phyloP scores from a whole-genome alignment of 2,888 invertebrate genomes.

The Drosophila niveifrons region DNA sequence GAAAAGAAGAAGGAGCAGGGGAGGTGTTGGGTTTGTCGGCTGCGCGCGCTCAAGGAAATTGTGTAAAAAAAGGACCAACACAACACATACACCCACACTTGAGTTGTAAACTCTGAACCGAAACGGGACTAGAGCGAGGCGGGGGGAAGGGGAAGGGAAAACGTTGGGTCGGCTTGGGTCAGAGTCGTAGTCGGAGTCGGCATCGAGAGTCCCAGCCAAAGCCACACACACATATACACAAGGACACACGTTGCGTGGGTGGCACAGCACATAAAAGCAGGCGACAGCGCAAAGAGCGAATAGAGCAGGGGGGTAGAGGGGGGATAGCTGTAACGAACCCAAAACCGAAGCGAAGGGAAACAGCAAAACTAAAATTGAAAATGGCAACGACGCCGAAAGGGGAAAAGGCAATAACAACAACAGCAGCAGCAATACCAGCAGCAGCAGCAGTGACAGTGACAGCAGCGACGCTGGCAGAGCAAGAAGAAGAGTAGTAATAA shows the following conservation, averaged over 20 bases:
- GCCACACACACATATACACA: slow-evolving; percentile 58
- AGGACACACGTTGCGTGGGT: slow-evolving; percentile 74
- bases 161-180: slow-evolving; percentile 16
- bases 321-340: slow-evolving; percentile 63
- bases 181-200: slow-evolving; percentile 26
- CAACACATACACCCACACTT: slow-evolving; percentile 13
- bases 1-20: not conserved
- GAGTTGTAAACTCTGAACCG: slow-evolving; percentile 57
- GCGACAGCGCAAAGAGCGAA: slow-evolving; percentile 2
- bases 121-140: slow-evolving; percentile 43
- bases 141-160: not conserved
- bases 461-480: slow-evolving; percentile 58
- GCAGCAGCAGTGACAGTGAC: slow-evolving; percentile 31
- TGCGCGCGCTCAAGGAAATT: slow-evolving; percentile 68
- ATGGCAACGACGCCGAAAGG: slow-evolving; percentile 64
- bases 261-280: slow-evolving; percentile 25
- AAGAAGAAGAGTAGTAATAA: slow-evolving; percentile 52
- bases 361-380: slow-evolving; percentile 75
- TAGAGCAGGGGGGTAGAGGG: not conserved
- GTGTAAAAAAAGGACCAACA: slow-evolving; percentile 56
- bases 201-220: slow-evolving; percentile 40
- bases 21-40: slow-evolving; percentile 46
- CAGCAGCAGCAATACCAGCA: slow-evolving; percentile 27
- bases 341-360: slow-evolving; percentile 59
- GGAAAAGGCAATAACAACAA: slow-evolving; percentile 36